Evolutionary conservation across 2,888 invertebrate species (phyloP), one percentile per base, ranked within the genome.

Genomic region (Allophyes oxyacanthae): DNA sequence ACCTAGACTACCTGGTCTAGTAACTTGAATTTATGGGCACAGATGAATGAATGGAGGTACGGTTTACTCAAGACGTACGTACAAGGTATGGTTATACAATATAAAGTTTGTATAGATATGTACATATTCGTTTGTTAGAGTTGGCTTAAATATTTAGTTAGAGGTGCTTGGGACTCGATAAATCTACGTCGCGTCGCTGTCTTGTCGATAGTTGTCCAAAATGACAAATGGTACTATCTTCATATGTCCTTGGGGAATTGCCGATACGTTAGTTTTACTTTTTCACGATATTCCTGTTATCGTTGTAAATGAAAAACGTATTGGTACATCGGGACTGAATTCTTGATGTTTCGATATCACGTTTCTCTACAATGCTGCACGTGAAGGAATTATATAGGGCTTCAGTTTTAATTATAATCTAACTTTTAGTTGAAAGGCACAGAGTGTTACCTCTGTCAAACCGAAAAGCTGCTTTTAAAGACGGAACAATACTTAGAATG

Each of bases 1-100:
- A 34, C 42, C 40, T 36, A 58, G 45, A 53, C 48, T 40, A 20
- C 26, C 38, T 62, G 50, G 28, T 20, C 15, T 34, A 51, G 38
- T 51, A 48, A 53, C 32, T 28, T 52, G 49, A 54, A 71, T 63
- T 46, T 63, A 67, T 70, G 63, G 51, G 36, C 34, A 37, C 38
- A 54, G 54, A 56, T 64, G 55, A 68, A 59, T 59, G 46, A 68
- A 49, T 46, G 26, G 37, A 41, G 41, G 25, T 38, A 51, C 15
- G 28, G 40, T 37, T 45, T 8, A 20, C 45, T 42, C 15, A 14
- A 50, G 54, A 60, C 46, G 41, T 57, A 54, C 54, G 56, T 50
- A 51, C 43, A 33, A 46, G 20, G 30, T 41, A 44, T 26, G 30
- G 45, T 40, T 20, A 25, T 15, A 41, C 26, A 36, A 48, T 28